Evolutionary conservation across 2,113 vertebrate genomes (phyloP), one percentile per base, ranked within the genome.

Genomic region (Phoxinus phoxinus): DNA sequence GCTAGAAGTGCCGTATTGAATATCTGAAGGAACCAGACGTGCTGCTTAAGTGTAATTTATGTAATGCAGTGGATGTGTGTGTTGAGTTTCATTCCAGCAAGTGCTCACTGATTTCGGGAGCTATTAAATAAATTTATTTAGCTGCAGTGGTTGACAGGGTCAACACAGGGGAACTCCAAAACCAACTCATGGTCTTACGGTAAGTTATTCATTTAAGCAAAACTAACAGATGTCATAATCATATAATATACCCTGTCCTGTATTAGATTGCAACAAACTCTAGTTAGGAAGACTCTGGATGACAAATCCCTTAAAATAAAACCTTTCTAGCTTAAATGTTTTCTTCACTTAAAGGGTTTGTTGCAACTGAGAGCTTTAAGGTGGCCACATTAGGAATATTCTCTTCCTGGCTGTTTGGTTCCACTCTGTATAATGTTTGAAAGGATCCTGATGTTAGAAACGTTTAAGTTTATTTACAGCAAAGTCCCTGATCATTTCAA

Each of bases 11-110:
- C 92, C 82, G 91, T 89, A 93, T 90, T 92, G 93, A 94, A 94
- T 94, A 91, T 93, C 76, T 84, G 89, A 93, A 92, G 85, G 89
- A 92, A 89, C 51, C 75, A 86, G 85, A 81, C 83, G 88, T 84
- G 85, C 89, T 91, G 91, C 87, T 90, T 92, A 92, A 93, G 90
- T 89, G 84, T 91, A 92, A 95, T 94, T 92, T 91, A 92, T 93
- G 83, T 89, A 88, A 93, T 90, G 90, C 51, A 86, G 80, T 89
- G 86, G 81, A 76, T 82, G 41, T 51, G 73, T 83, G 81, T 59
- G 85, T 89, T 87, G 84, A 74, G 78, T 67, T 88, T 90, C 63
- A 85, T 90, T 92, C 77, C 82, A 23, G 41, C 44, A 53, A 48
- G 69, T 76, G 84, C 65, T 30, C 12, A 5, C 35, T 61, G 83